Percentiles rank a stretch among this genome's conserved stretches.
Conservation (phyloP, 2,888 invertebrate genomes). For the Conops quadrifasciatus region DNA sequence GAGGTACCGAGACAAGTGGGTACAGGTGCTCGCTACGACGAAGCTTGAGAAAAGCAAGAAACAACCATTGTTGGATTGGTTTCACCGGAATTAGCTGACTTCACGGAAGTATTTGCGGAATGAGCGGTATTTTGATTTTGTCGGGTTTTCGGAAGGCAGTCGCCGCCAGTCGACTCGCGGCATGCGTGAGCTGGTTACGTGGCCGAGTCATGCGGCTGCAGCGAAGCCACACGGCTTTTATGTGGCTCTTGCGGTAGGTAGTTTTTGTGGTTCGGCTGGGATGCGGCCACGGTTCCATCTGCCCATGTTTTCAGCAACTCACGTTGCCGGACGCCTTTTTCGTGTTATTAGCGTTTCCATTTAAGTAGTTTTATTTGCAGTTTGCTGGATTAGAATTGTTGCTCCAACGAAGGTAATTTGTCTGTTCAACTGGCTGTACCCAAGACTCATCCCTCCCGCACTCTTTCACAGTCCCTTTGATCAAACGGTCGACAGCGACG, state of each 20-base stretch:
- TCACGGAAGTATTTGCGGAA: constrained; percentile 21
- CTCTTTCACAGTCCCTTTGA: no score
- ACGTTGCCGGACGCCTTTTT: constrained; percentile 24
- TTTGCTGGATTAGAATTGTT: neutral
- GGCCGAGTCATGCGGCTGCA: neutral
- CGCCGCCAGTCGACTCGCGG: neutral
- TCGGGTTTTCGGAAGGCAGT: constrained; percentile 18
- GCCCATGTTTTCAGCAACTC: constrained; percentile 11
- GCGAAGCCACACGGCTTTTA: neutral
- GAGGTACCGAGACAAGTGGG: neutral
- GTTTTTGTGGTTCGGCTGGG: neutral
- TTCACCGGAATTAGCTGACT: constrained; percentile 21
- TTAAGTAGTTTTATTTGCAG: neutral
- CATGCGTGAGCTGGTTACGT: constrained; percentile 19
- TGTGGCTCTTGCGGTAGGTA: constrained; percentile 20
- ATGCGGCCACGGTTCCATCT: no score
- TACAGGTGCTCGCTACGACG: constrained; percentile 18
- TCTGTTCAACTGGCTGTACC: neutral
- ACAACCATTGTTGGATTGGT: neutral
- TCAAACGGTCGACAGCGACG: no score
- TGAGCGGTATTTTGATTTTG: constrained; percentile 19
- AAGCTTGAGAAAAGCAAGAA: neutral
- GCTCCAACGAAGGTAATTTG: neutral
- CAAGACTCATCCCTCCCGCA: neutral
- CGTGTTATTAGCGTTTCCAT: constrained; percentile 12